phyloP scores from a whole-genome alignment of 2,113 vertebrate species.

The Halcyon malimbica region DNA sequence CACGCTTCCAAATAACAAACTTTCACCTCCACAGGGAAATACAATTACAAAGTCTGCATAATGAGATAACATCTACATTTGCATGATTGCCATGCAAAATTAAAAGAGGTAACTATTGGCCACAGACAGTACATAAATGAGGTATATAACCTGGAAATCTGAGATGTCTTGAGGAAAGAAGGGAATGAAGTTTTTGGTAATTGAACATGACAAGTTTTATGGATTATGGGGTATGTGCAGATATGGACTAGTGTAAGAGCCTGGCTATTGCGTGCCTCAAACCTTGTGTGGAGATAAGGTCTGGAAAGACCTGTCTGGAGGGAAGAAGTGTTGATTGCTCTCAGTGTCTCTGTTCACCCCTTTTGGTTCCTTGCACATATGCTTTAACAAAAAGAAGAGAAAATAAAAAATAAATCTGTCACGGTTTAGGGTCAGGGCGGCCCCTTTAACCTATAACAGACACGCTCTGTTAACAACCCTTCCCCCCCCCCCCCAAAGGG shows the following conservation, averaged over 20 bases:
- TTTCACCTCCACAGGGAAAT: neutral
- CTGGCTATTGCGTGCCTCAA: too few relatives aligned
- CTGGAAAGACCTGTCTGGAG: too few relatives aligned
- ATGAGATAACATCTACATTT: neutral
- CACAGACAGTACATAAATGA: neutral
- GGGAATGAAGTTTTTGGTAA: neutral
- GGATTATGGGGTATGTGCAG: neutral
- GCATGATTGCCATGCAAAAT: neutral
- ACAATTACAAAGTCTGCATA: neutral
- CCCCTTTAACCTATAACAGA: too few relatives aligned
- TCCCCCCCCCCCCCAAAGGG: too few relatives aligned
- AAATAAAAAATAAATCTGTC: too few relatives aligned
- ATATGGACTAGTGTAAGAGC: neutral
- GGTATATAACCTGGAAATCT: neutral
- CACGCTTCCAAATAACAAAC: neutral
- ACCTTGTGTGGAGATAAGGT: too few relatives aligned
- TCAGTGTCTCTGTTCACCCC: too few relatives aligned
- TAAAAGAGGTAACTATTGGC: neutral
- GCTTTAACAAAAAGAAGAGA: too few relatives aligned
- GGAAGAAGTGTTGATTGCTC: too few relatives aligned
- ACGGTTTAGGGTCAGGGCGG: too few relatives aligned
- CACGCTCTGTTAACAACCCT: too few relatives aligned
- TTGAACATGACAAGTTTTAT: neutral
- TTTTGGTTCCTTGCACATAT: too few relatives aligned
- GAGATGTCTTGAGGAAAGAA: neutral